Evolutionary conservation across 1,140 invertebrate genomes (phyloP).

Genomic region (Drosophila burlai): DNA sequence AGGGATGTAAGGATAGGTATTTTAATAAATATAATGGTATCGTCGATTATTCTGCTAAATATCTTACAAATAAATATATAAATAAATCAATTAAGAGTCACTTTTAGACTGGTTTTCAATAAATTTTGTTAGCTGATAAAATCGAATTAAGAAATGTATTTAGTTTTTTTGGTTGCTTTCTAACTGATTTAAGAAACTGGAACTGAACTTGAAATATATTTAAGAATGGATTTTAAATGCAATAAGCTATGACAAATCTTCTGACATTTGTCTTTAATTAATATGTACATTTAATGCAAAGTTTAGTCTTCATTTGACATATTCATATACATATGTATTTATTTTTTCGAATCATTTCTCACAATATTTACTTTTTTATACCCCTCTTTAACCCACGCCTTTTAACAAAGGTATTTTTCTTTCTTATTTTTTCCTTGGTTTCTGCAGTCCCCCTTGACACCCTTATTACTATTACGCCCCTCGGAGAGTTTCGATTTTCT

Average conservation of each 20-base stretch:
- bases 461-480: constrained; percentile 2
- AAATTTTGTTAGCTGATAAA: not conserved
- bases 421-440: constrained; percentile 4
- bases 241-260: not conserved
- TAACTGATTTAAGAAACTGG: not conserved
- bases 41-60: not conserved
- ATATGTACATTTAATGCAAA: not conserved
- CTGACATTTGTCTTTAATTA: too few species aligned
- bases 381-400: not conserved
- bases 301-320: too few species aligned
- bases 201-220: not conserved
- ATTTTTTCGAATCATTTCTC: too few species aligned
- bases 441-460: not conserved
- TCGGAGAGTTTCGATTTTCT: not conserved
- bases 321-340: too few species aligned
- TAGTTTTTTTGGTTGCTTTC: not conserved
- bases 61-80: not conserved
- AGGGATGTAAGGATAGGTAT: not conserved
- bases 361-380: not conserved
- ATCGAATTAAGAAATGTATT: not conserved
- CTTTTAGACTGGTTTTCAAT: not conserved
- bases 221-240: not conserved
- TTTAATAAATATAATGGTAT: not conserved
- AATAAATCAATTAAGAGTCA: not conserved
- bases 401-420: constrained; percentile 6